Base-by-base conservation (phyloP, 2,888 invertebrate species). In the Andrena bicolor region DNA sequence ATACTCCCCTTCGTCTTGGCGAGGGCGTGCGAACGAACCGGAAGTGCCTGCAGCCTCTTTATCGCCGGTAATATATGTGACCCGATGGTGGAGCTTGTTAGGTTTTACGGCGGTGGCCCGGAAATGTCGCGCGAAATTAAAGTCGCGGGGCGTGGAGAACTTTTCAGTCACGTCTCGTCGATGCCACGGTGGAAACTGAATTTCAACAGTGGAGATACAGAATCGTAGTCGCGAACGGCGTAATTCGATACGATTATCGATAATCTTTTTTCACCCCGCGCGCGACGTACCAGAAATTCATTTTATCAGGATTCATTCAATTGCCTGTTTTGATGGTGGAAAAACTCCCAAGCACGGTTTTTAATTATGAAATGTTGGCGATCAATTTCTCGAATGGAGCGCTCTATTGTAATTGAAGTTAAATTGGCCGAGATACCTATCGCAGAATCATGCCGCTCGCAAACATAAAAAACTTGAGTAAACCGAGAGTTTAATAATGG, bases 121-220 rank as follows among this genome's bases (percentile, higher is more conserved):
- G 28, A 70, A 61, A 71, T 28, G 72, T 53, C 51, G 16, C 48
- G 10, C 28, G 60, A 61, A 49, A 76, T 76, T 61, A 61, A 76
- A 71, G 49, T 53, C 41, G 20, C 41, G 6, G 4, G 23, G 16
- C 13, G 1, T 58, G 7, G 2, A 23, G 32, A 20, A 48, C 7
- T 41, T 71, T 53, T 20, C 10, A 23, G 35, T 71, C 35, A 30
- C 61, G 61, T 51, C 7, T 60, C 49, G 2, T 8, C 23, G 23
- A 56, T 20, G 8, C 6, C 20, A 8, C 20, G 20, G 10, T 2
- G 53, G 13, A 30, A 13, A 51, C 26, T 26, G 16, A 63, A 41
- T 10, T 56, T 63, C 23, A 10, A 10, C 5, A 41, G 23, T 2
- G n/a, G 16, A 16, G 10, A 20, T 2, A 56, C 23, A 41, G 20